Percentiles rank a stretch among this genome's conserved stretches.
Conservation (phyloP, 2,797 vertebrate genomes). For the Lophius americanus region DNA sequence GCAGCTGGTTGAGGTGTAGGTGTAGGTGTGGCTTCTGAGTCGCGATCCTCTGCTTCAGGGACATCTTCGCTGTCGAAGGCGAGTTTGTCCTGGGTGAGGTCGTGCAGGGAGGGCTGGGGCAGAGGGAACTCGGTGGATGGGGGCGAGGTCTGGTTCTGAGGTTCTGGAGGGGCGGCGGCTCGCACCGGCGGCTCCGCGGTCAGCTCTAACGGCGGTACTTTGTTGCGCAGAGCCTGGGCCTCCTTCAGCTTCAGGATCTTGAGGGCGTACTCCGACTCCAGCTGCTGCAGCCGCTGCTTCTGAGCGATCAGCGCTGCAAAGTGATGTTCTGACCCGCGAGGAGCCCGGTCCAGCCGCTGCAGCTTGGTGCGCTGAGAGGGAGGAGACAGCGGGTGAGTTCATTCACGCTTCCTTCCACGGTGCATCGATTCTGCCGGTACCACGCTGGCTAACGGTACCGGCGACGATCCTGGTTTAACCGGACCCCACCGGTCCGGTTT, state of each 20-base stretch:
- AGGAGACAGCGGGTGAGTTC: background rate
- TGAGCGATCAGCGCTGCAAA: constrained; percentile 91
- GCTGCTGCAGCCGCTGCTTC: constrained; percentile 92
- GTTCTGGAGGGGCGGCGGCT: constrained; percentile 68
- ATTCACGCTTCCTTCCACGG: background rate
- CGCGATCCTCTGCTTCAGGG: constrained; percentile 84
- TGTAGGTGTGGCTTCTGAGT: constrained; percentile 25
- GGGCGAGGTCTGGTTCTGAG: constrained; percentile 63
- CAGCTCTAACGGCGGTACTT: constrained; percentile 67
- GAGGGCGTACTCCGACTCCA: constrained; percentile 93
- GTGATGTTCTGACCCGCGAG: constrained; percentile 83
- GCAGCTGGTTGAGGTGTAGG: constrained; percentile 49
- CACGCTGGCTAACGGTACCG: no score
- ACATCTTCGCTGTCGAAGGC: constrained; percentile 88
- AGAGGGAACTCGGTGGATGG: constrained; percentile 77
- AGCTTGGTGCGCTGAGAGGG: constrained; percentile 84
- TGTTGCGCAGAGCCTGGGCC: constrained; percentile 86
- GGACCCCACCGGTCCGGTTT: no score
- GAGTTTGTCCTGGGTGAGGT: constrained; percentile 96
- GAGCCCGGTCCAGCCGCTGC: constrained; percentile 80
- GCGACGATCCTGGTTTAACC: no score
- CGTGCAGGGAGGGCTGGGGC: constrained; percentile 94
- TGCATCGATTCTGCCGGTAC: no score
- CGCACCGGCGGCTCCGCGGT: constrained; percentile 32
- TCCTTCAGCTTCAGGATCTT: constrained; percentile 97